Percentiles rank a stretch among this genome's conserved stretches.
phyloP scores from a whole-genome alignment of 2,888 invertebrate species.

The Temnothorax unifasciatus region DNA sequence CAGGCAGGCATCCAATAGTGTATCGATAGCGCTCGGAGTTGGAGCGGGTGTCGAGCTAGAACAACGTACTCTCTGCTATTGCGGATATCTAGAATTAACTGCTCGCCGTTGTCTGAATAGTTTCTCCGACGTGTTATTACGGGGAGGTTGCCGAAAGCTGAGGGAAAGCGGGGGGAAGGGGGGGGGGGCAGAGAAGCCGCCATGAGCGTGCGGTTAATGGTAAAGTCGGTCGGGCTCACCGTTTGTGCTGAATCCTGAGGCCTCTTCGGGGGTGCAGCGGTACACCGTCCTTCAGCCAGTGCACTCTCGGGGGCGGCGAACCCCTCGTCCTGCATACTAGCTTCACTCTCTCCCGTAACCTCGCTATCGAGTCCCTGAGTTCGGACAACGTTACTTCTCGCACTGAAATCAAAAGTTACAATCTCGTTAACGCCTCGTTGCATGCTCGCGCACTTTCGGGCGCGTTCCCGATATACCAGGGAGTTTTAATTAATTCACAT shows the following conservation, averaged over 20 bases:
- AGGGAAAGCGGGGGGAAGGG: not conserved
- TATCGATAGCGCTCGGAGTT: constrained; percentile 41
- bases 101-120: constrained; percentile 43
- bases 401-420: constrained; percentile 79
- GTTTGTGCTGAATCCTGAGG: constrained; percentile 85
- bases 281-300: constrained; percentile 85
- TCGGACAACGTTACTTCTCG: constrained; percentile 85
- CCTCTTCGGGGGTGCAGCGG: constrained; percentile 84
- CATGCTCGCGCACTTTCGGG: not conserved
- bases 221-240: constrained; percentile 77
- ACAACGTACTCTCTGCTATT: constrained; percentile 25
- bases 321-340: constrained; percentile 85
- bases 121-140: constrained; percentile 47
- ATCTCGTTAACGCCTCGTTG: constrained; percentile 32
- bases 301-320: constrained; percentile 85
- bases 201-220: constrained; percentile 29
- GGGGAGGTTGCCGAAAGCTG: constrained; percentile 58
- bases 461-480: not conserved
- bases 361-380: constrained; percentile 86
- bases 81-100: constrained; percentile 52
- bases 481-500: constrained; percentile 31
- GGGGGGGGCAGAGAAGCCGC: constrained; percentile 11
- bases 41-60: constrained; percentile 5
- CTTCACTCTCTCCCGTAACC: constrained; percentile 85
- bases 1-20: not conserved